phyloP scores from a whole-genome alignment of 2,888 invertebrate species.

The Zeuzera pyrina region DNA sequence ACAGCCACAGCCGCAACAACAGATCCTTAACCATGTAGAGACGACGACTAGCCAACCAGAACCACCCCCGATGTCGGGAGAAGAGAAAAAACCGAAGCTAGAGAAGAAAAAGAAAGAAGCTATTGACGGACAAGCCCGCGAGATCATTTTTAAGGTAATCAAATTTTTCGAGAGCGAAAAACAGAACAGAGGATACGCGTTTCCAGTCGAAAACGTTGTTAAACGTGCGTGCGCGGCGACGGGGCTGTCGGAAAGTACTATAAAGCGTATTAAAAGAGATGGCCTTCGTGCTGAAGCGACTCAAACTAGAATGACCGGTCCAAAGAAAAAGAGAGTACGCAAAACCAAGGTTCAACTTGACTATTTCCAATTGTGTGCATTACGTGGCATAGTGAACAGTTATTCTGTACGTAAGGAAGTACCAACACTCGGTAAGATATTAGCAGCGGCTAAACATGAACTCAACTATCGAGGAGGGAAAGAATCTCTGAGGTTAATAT shows the following conservation, averaged over 20 bases:
- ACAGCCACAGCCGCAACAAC: conserved; percentile 1
- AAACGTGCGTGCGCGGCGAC: conserved; percentile 62
- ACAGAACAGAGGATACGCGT: conserved; percentile 59
- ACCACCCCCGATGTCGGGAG: not conserved
- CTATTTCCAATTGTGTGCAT: conserved; percentile 56
- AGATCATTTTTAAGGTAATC: conserved; percentile 60
- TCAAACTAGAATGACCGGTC: conserved; percentile 58
- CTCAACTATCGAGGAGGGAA: conserved; percentile 57
- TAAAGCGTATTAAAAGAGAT: conserved; percentile 58
- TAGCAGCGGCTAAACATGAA: conserved; percentile 54
- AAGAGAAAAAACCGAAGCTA: conserved; percentile 30
- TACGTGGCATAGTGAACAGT: conserved; percentile 56
- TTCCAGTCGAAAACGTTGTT: conserved; percentile 61
- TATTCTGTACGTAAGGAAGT: conserved; percentile 57
- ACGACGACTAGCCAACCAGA: not conserved
- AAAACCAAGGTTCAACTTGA: conserved; percentile 63
- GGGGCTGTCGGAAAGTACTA: conserved; percentile 58
- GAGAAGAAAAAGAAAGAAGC: conserved; percentile 63
- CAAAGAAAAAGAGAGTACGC: conserved; percentile 56
- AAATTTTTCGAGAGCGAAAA: conserved; percentile 66
- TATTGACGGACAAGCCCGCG: conserved; percentile 60
- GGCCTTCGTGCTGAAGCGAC: conserved; percentile 57
- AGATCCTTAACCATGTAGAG: not conserved
- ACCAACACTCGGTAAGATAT: conserved; percentile 58
- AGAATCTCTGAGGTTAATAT: conserved; percentile 55